Conservation (phyloP, 2,888 invertebrate species). For the Amorpha juglandis region DNA sequence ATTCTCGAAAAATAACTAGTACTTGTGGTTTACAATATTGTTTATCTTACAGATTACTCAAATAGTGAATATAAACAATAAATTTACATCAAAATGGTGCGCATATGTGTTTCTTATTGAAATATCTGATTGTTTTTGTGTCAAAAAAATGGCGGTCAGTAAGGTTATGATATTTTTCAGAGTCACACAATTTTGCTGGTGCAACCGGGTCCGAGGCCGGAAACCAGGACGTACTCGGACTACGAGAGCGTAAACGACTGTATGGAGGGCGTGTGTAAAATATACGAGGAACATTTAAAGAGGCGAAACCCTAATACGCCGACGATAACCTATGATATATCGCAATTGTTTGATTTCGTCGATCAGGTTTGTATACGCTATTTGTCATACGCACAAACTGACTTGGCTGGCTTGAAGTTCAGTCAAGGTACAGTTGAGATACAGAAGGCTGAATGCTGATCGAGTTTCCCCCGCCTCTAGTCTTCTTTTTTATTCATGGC, state of each 20-base stretch:
- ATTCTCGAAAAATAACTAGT: slow-evolving; percentile 36
- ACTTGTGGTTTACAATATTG: background rate
- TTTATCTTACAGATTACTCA: background rate
- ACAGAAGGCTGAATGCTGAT: no score
- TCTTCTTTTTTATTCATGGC: no score
- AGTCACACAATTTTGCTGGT: slow-evolving; percentile 98
- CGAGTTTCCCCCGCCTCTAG: no score
- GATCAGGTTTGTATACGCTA: slow-evolving; percentile 87
- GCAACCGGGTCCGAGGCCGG: slow-evolving; percentile 96
- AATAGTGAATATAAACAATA: background rate
- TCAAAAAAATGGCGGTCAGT: slow-evolving; percentile 61
- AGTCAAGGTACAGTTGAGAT: no score
- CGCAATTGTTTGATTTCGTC: slow-evolving; percentile 98
- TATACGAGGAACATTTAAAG: slow-evolving; percentile 99
- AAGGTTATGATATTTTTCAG: slow-evolving; percentile 83
- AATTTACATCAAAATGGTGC: slow-evolving; percentile 53
- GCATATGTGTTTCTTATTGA: slow-evolving; percentile 32
- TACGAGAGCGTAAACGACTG: slow-evolving; percentile 99
- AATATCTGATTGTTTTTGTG: slow-evolving; percentile 3
- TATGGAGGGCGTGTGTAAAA: slow-evolving; percentile 99
- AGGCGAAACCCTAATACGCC: slow-evolving; percentile 97
- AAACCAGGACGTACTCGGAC: slow-evolving; percentile 98
- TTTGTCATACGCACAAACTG: no score
- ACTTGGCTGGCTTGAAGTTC: no score
- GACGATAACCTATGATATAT: slow-evolving; percentile 99